Base-by-base conservation (phyloP, 2,797 vertebrate genomes). In the Poeciliopsis turneri region DNA sequence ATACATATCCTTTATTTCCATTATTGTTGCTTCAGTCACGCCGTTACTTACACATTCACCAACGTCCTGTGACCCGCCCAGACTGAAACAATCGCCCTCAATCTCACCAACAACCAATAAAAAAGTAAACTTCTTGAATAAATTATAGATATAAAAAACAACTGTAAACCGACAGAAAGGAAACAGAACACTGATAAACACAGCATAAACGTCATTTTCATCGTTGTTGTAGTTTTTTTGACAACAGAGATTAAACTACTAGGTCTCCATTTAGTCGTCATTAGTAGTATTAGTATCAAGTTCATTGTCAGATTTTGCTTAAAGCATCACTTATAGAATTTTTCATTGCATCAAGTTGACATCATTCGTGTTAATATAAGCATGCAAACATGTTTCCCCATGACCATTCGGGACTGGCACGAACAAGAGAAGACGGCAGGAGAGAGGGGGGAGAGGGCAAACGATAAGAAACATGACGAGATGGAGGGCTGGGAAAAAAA, bases 321-420 rank as follows among this genome's bases (percentile, higher is more conserved):
- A 91, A 90, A 94, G 92, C 93, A 94, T 95, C 92, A 91, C 92
- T 94, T 94, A 92, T 94, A 95, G 93, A 92, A 93, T 93, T 94
- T 94, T 94, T 70, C 93, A 88, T 95, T 94, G 94, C 94, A 95
- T 95, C 92, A 92, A 94, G 94, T 94, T 95, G 95, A 96, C 95
- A 95, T 95, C 95, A 96, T 96, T 94, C 94, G 94, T 96, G 94
- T 95, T 95, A 95, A 95, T 95, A 95, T 95, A 95, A 94, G 95
- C 95, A 96, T 96, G 95, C 95, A 96, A 93, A 95, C 94, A 94
- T 91, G 87, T 91, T 93, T 92, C 92, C 93, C 93, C 92, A 91
- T 86, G 92, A 92, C 93, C 94, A 93, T 93, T 94, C 94, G 88
- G 91, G 93, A 93, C 91, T 92, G 94, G 94, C 89, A 94, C 94